A percentile compares a stretch with the other conserved stretches of the same genome.
These are phyloP conservation scores for Eutrigla gurnardus DNA, from an alignment of 2,797 vertebrate species.

Conservation along the genomic window DNA sequence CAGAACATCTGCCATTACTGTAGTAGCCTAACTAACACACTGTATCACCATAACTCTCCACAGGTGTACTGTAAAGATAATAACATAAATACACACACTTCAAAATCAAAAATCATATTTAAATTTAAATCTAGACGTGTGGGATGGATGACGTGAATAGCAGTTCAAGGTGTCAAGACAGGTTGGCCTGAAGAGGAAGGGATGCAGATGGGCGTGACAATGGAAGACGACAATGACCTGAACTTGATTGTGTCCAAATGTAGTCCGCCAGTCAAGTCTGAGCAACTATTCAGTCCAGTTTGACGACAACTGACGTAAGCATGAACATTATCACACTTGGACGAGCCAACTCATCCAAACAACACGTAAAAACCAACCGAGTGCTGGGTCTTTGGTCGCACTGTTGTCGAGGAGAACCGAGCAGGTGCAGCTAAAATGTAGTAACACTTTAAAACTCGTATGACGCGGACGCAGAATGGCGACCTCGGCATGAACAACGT, in stretches of 20 bases:
- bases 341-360: not conserved
- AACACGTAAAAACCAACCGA: not conserved
- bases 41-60: not conserved
- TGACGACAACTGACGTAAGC: too few relatives aligned
- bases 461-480: constrained; percentile 24
- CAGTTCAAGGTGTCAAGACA: constrained; percentile 10
- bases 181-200: constrained; percentile 31
- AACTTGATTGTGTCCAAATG: not conserved
- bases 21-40: not conserved
- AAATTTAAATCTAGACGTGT: too few relatives aligned
- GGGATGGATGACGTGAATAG: not conserved
- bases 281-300: not conserved
- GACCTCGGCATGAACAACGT: constrained; percentile 30
- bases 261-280: not conserved
- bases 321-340: not conserved
- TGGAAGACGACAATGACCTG: constrained; percentile 11
- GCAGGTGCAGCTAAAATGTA: not conserved
- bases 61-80: not conserved
- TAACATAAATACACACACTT: too few relatives aligned
- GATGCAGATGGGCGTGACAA: constrained; percentile 71
- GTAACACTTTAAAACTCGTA: constrained; percentile 21
- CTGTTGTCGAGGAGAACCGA: not conserved
- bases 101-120: too few relatives aligned
- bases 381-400: not conserved
- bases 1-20: not conserved